phyloP scores from a whole-genome alignment of 1,140 invertebrate genomes.

The Meloidogyne floridensis region DNA sequence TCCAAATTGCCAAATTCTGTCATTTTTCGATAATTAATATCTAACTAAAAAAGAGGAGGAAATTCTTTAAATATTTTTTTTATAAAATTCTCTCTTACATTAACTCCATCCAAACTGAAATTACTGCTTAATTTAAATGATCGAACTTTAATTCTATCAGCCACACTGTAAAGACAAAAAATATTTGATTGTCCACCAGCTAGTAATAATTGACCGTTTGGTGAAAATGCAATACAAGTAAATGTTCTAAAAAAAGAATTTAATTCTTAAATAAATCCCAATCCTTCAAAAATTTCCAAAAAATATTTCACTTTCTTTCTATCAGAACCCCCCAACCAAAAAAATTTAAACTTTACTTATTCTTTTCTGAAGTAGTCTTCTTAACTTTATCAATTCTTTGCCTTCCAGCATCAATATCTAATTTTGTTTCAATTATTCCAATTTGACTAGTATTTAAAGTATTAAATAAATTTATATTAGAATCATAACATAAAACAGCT shows the following conservation, averaged over 20 bases:
- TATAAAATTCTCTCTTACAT: conserved; percentile 30
- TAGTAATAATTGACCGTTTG: conserved; percentile 39
- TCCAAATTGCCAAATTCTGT: conserved; percentile 51
- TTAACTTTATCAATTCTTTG: conserved; percentile 40
- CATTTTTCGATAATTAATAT: conserved; percentile 45
- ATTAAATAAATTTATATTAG: conserved; percentile 44
- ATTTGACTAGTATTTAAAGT: conserved; percentile 37
- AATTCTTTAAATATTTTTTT: conserved; percentile 11
- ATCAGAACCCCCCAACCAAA: neutral
- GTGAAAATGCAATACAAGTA: conserved; percentile 53
- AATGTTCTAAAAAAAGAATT: conserved; percentile 40
- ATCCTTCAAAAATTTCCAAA: too few species aligned
- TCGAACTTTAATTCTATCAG: conserved; percentile 37
- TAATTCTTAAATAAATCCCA: too few species aligned
- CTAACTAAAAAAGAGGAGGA: conserved; percentile 36
- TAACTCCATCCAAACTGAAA: conserved; percentile 48
- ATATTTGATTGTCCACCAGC: conserved; percentile 53
- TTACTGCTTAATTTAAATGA: conserved; percentile 44
- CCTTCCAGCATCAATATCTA: conserved; percentile 49
- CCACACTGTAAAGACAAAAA: conserved; percentile 51
- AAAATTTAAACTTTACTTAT: conserved; percentile 42
- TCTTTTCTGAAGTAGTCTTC: conserved; percentile 45
- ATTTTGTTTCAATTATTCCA: conserved; percentile 49
- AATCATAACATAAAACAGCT: conserved; percentile 53
- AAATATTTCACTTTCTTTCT: too few species aligned